Evolutionary conservation across 2,113 vertebrate genomes (phyloP), one percentile per base, ranked within the genome.

Genomic region (Neotragus moschatus): DNA sequence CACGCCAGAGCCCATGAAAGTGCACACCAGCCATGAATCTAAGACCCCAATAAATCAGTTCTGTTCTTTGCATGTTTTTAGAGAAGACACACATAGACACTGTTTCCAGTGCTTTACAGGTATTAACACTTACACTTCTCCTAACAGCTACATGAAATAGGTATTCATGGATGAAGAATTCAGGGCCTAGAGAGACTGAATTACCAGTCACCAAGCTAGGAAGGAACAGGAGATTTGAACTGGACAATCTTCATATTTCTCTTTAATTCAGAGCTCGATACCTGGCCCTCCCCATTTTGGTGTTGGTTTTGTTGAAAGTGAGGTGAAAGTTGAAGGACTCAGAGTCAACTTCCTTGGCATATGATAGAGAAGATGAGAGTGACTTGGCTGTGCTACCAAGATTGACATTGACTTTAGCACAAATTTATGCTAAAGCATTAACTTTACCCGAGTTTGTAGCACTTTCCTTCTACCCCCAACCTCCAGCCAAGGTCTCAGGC

Each of bases 401-500:
- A 51, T 60, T 61, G 77, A 39, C 43, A 7, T 14, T 55, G 89
- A 75, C 36, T 61, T 87, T 26, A 73, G 19, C n/a, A 49, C 61
- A 36, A 3, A 84, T 58, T 43, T 25, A n/a, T 43, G 21, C 36
- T 73, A 43, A 73, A 43, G 36, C 23, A 43, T 43, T 75, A 43
- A 43, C 15, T 80, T 30, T 55, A 49, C 11, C 39, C 10, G 39
- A 14, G 5, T 84, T 33, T 92, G 5, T 45, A 66, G 26, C 19
- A 2, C n/a, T 75, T 92, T 73, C 70, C 93, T 88, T 60, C 85
- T 70, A 17, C 39, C 14, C 4, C 87, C 3, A 49, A 10, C 15
- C 43, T 39, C 39, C 70, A 75, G 36, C 58, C 53, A 91, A 17
- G 53, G 81, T 90, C 36, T 88, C 93, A 56, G 94, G 79, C 89